These are phyloP conservation scores for Drosophila gaucha DNA, from an alignment of 2,888 invertebrate genomes.

Conservation along the genomic window DNA sequence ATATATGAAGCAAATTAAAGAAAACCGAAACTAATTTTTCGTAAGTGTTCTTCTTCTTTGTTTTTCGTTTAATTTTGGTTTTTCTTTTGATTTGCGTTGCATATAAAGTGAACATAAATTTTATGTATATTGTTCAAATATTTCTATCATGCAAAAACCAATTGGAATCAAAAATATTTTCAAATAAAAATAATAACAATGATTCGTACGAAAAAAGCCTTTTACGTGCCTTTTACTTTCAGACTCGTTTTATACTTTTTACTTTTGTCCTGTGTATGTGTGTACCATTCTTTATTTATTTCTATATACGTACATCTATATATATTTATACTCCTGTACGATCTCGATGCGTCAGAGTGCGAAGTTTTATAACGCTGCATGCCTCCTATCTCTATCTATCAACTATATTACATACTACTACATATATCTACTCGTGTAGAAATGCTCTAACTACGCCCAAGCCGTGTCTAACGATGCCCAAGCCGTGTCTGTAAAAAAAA, in stretches of 20 bases:
- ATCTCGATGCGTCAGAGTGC: constrained; percentile 25
- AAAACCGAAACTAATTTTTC: constrained; percentile 17
- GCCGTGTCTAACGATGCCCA: constrained; percentile 62
- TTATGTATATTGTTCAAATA: constrained; percentile 65
- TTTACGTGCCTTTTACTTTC: constrained; percentile 71
- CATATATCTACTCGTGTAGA: constrained; percentile 47
- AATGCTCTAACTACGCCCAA: constrained; percentile 55
- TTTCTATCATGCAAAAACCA: constrained; percentile 73
- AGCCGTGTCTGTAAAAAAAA: constrained; percentile 55
- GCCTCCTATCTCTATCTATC: constrained; percentile 45
- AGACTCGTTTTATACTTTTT: constrained; percentile 25
- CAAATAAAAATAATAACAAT: constrained; percentile 3
- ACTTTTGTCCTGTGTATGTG: constrained; percentile 44
- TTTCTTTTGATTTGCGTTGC: constrained; percentile 37
- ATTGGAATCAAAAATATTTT: constrained; percentile 12
- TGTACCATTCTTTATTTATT: constrained; percentile 19
- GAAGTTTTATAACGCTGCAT: constrained; percentile 60
- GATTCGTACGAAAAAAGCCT: constrained; percentile 50
- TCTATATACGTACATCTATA: constrained; percentile 4
- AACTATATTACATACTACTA: constrained; percentile 25
- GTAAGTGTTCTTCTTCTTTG: constrained; percentile 14
- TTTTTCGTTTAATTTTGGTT: constrained; percentile 30
- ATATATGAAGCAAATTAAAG: constrained; percentile 38
- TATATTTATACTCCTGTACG: constrained; percentile 5
- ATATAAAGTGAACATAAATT: constrained; percentile 5